Evolutionary conservation across 1,140 invertebrate genomes (phyloP), one percentile per base, ranked within the genome.

Genomic region (Hormaphis cornu): DNA sequence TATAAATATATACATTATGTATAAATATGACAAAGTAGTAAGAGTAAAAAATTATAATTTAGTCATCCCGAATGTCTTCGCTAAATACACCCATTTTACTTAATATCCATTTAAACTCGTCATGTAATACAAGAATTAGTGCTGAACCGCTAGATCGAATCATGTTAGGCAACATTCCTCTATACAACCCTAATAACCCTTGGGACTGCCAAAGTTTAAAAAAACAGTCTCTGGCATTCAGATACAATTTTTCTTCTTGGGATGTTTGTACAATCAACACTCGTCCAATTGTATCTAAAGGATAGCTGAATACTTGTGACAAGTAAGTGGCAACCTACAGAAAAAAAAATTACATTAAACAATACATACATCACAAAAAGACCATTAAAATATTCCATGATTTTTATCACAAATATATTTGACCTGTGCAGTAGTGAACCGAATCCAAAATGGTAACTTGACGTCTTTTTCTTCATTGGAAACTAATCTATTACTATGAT

Each of bases 391-490:
- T 54, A 22, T 3, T 16, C 35, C 3, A 24, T 0, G n/a, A 37
- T 56, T 37, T 8, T 30, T 10, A 30, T n/a, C n/a, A 12, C 9
- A 9, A 40, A 54, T 9, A 37, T 33, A 8, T 35, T 22, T 22
- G 3, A 66, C 61, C 44, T 66, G 61, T 22, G 61, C 61, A 7
- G 61, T 66, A 4, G n/a, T 28, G 35, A 66, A 66, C 16, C 61
- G 61, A 30, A 66, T 46, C 61, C 61, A 66, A 48, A 66, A 66
- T 66, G 61, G 61, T 66, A 66, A 66, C 44, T 66, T 66, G 8
- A 12, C 9, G 30, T 66, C 61, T 24, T 66, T 66, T 50, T 66
- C 44, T 9, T 66, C 10, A 66, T 50, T 24, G 3, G 61, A 50
- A 20, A 66, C 44, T 66, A 35, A 24, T 16, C 61, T 66, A 35